A percentile compares a stretch with the other conserved stretches of the same genome.
Evolutionary conservation across 37 sponge, comb jelly and placozoan genomes (phyloP).

Genomic region (Oscarella lobularis): DNA sequence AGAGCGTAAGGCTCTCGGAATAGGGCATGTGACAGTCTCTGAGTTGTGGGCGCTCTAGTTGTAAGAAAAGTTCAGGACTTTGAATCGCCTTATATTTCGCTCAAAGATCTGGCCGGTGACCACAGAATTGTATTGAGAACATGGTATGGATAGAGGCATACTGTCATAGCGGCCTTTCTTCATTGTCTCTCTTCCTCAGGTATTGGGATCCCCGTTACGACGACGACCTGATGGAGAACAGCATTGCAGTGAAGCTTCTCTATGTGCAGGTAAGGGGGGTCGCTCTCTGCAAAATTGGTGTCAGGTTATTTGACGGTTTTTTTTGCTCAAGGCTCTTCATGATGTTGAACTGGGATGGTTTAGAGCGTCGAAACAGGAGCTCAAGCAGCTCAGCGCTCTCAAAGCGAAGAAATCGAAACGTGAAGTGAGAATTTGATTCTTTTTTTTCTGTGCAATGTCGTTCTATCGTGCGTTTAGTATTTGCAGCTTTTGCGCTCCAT

Average conservation of each 20-base stretch:
- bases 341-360: constrained; percentile 1
- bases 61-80: constrained; percentile 2
- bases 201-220: constrained; percentile 6
- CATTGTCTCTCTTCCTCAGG: not conserved
- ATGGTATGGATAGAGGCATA: constrained; percentile 1
- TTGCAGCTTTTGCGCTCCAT: not conserved
- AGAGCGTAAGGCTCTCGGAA: not conserved
- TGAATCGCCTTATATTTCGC: constrained; percentile 3
- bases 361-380: not conserved
- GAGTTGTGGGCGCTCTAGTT: not conserved
- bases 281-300: too few relatives aligned
- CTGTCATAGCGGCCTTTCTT: not conserved
- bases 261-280: not conserved
- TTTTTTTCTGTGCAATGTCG: not conserved
- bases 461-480: not conserved
- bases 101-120: not conserved
- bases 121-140: not conserved
- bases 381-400: not conserved
- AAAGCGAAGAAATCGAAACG: not conserved
- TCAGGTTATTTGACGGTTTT: not conserved
- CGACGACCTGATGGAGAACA: not conserved
- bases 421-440: not conserved
- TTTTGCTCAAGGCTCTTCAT: not conserved
- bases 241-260: not conserved
- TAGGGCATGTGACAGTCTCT: not conserved